Evolutionary conservation across 2,888 invertebrate species (phyloP).

Genomic region (Cantharis flavilabris): DNA sequence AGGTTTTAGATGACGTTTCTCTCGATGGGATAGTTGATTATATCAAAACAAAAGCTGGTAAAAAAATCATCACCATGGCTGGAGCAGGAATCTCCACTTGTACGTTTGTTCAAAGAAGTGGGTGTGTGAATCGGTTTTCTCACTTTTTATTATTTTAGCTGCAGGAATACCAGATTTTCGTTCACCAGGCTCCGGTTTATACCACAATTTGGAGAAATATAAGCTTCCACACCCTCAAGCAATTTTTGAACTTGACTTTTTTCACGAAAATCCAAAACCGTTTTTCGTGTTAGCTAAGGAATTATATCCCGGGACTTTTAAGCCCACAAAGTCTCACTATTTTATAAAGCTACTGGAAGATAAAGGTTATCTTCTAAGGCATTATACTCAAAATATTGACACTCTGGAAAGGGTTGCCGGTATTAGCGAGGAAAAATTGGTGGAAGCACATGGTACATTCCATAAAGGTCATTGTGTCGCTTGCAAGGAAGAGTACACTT

Average conservation of each 20-base stretch:
- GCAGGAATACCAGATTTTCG: conserved; percentile 97
- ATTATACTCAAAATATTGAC: conserved; percentile 93
- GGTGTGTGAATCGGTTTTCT: neutral
- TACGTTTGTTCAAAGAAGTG: conserved; percentile 58
- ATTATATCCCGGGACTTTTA: conserved; percentile 83
- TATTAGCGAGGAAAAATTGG: conserved; percentile 79
- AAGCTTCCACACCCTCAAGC: conserved; percentile 89
- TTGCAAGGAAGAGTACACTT: conserved; percentile 72
- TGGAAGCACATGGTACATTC: conserved; percentile 96
- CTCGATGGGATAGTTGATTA: conserved; percentile 80
- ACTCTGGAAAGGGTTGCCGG: conserved; percentile 87
- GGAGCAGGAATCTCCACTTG: conserved; percentile 97
- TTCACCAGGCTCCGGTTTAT: conserved; percentile 89
- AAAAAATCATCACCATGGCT: conserved; percentile 89
- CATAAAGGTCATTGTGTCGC: conserved; percentile 83
- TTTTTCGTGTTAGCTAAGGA: conserved; percentile 92
- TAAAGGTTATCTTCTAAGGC: conserved; percentile 75
- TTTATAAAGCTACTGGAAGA: conserved; percentile 85
- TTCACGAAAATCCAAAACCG: conserved; percentile 85
- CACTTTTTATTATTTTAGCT: conserved; percentile 60
- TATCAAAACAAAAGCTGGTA: conserved; percentile 76
- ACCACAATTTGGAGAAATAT: conserved; percentile 89
- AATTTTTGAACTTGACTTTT: conserved; percentile 90
- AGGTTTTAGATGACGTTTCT: conserved; percentile 71
- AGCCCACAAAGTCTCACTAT: conserved; percentile 89